A percentile compares a stretch with the other conserved stretches of the same genome.
Evolutionary conservation across 2,113 vertebrate species (phyloP).

Genomic region (Xenopus borealis): DNA sequence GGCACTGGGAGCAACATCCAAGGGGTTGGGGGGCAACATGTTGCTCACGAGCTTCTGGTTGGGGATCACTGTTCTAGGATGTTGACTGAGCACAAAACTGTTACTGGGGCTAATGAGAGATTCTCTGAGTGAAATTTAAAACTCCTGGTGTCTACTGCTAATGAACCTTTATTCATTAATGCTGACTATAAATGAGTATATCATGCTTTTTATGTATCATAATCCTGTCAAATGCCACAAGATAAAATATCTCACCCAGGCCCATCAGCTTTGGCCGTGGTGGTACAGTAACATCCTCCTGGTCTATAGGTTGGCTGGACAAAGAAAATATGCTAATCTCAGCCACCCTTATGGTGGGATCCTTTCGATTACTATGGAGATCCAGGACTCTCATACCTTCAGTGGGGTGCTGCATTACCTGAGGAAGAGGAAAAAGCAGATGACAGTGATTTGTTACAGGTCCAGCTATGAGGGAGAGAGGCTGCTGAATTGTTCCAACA

Average conservation of each 20-base stretch:
- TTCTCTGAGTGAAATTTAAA: no score
- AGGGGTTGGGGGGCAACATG: no score
- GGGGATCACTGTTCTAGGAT: no score
- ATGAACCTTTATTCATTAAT: no score
- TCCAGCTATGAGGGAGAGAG: neutral
- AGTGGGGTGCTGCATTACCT: conserved; percentile 91
- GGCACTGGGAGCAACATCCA: no score
- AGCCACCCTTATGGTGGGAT: conserved; percentile 78
- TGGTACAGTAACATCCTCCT: conserved; percentile 70
- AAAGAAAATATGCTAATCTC: conserved; percentile 85
- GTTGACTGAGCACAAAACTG: no score
- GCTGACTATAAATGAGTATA: no score
- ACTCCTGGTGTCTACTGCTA: neutral
- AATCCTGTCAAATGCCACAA: neutral
- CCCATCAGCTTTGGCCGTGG: conserved; percentile 66
- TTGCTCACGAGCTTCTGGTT: no score
- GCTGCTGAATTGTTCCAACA: neutral
- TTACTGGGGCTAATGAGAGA: no score
- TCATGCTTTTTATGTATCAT: neutral
- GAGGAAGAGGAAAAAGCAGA: neutral
- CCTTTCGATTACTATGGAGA: conserved; percentile 84
- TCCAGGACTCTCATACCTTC: conserved; percentile 84
- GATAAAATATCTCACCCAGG: conserved; percentile 56
- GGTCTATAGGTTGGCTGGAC: conserved; percentile 90
- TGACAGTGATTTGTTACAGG: neutral